These are phyloP conservation scores for Microcebus tavaratra DNA, from an alignment of 2,113 vertebrate genomes.

Conservation along the genomic window DNA sequence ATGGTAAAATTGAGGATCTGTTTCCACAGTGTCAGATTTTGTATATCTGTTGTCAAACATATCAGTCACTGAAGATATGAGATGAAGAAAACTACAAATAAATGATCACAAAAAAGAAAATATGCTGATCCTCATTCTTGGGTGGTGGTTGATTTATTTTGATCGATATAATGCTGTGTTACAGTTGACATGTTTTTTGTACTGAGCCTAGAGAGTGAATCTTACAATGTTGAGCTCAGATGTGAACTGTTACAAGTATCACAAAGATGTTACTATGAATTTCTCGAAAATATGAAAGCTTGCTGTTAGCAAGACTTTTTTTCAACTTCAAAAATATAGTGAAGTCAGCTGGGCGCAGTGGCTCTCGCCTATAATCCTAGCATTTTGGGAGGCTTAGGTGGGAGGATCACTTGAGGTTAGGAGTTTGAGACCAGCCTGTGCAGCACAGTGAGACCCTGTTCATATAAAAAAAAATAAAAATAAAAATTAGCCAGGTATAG, in stretches of 20 bases:
- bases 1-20: conserved; percentile 62
- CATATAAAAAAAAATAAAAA: too few species aligned
- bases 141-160: conserved; percentile 57
- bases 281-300: conserved; percentile 16
- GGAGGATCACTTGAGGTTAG: too few species aligned
- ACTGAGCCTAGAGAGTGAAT: background rate
- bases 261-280: background rate
- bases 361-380: too few species aligned
- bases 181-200: conserved; percentile 27
- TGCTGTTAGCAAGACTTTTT: background rate
- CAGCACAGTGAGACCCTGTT: too few species aligned
- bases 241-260: conserved; percentile 1
- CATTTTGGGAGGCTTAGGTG: too few species aligned
- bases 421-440: too few species aligned
- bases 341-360: background rate
- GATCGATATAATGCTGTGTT: conserved; percentile 29
- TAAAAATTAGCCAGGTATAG: too few species aligned
- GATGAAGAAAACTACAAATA: conserved; percentile 60
- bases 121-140: background rate
- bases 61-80: conserved; percentile 50
- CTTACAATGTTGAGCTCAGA: background rate
- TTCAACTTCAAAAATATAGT: background rate
- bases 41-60: conserved; percentile 62
- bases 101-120: conserved; percentile 68
- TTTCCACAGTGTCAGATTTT: conserved; percentile 68